A percentile compares a stretch with the other conserved stretches of the same genome.
phyloP scores from a whole-genome alignment of 2,888 invertebrate species.

The Acanthosepion esculentum region DNA sequence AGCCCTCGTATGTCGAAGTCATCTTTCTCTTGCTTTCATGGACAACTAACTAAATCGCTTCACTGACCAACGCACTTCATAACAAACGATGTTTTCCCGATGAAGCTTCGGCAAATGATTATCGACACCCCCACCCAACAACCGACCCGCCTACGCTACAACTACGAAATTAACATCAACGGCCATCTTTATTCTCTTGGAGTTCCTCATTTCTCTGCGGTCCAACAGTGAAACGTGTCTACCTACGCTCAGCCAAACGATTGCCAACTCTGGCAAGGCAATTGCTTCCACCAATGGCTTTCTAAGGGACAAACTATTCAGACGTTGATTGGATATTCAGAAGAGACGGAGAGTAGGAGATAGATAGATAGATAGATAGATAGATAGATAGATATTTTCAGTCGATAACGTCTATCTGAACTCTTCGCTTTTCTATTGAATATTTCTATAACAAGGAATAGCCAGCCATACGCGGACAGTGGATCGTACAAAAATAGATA shows the following conservation, averaged over 20 bases:
- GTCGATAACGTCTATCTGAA: not conserved
- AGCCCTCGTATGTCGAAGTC: not conserved
- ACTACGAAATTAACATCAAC: slow-evolving; percentile 2
- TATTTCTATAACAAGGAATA: not conserved
- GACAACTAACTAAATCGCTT: not conserved
- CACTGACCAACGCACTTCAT: not conserved
- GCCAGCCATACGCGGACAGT: not conserved
- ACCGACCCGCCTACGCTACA: not conserved
- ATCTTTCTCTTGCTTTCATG: not conserved
- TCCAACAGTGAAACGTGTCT: not conserved
- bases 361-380: too few species aligned
- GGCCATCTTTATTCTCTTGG: not conserved
- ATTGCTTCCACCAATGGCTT: slow-evolving; percentile 6
- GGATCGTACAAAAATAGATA: too few species aligned
- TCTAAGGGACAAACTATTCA: not conserved
- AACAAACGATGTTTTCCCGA: not conserved
- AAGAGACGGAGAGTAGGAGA: not conserved
- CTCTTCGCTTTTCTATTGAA: not conserved
- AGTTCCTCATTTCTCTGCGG: not conserved
- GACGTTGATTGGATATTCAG: not conserved
- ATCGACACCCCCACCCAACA: not conserved
- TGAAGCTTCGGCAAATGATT: not conserved
- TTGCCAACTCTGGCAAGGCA: not conserved
- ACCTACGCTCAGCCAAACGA: not conserved
- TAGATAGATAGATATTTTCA: not conserved